Base-by-base conservation (phyloP, 2,888 invertebrate species). In the Chorisops tibialis region DNA sequence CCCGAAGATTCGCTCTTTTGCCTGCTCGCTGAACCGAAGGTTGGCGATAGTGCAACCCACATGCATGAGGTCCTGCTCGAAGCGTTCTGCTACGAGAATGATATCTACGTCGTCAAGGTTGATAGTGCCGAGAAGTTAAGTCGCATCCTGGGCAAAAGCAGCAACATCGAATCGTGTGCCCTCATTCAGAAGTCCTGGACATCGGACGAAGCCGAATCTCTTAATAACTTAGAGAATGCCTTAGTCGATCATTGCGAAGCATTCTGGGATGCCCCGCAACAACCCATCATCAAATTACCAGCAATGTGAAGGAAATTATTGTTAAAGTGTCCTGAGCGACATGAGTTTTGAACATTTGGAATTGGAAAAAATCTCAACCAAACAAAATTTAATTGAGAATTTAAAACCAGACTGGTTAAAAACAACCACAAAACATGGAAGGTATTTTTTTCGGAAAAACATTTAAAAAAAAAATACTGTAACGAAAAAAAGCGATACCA, bases 31-130 rank as follows among this genome's bases (percentile, higher is more conserved):
- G 84, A 85, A 59, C 85, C 87, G 21, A 79, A 82, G 50, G 84
- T 83, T 38, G 87, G 86, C 4, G 89, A 90, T 74, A 85, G 88
- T 24, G 87, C 88, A 4, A 87, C 86, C 6, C 89, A 89, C 72
- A 88, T 90, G 82, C 89, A 89, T 70, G 87, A 87, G 72, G 89
- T 89, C 4, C 79, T 89, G 0, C 78, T 89, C 35, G 88, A 89
- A 71, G 89, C 90, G 0, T 89, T 88, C 74, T 90, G 90, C 75
- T 87, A 84, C 39, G 89, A 90, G 75, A 88, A 89, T 66, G 88
- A 86, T 68, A 89, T 90, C 71, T 86, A 87, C 70, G 86, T 88
- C 58, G 84, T 89, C 67, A 86, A 88, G 80, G 87, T 83, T 50
- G 82, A 83, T 68, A 80, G 79, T 65, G 78, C 81, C 48, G 78